These are phyloP conservation scores for Cydia splendana DNA, from an alignment of 1,140 invertebrate species.

Conservation along the genomic window DNA sequence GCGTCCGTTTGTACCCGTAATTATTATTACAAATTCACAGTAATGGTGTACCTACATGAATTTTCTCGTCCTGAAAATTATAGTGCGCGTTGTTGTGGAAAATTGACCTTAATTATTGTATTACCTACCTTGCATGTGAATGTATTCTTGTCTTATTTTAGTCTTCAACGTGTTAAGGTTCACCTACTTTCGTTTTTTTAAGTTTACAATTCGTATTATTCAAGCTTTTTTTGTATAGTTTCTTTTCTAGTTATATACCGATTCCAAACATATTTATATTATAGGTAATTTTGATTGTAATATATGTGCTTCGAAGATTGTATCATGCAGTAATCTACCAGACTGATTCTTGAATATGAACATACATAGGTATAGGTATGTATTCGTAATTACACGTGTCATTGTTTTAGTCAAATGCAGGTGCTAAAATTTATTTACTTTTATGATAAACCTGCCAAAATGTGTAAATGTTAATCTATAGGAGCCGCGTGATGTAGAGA, in stretches of 20 bases:
- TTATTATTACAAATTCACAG: constrained; percentile 28
- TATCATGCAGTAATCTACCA: no score
- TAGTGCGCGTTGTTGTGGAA: constrained; percentile 12
- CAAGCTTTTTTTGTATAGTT: no score
- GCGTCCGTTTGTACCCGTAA: constrained; percentile 5
- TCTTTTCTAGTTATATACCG: no score
- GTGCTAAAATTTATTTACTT: constrained; percentile 1
- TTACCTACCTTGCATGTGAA: neutral
- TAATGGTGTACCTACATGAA: constrained; percentile 12
- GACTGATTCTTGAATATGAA: neutral
- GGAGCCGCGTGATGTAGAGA: constrained; percentile 14
- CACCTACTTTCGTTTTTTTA: no score
- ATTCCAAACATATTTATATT: no score
- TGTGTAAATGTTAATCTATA: constrained; percentile 12
- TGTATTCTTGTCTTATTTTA: neutral
- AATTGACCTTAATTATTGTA: constrained; percentile 8
- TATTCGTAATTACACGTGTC: neutral
- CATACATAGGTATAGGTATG: no score
- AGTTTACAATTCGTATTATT: no score
- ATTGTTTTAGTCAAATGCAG: constrained; percentile 2
- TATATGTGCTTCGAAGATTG: no score
- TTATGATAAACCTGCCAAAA: constrained; percentile 18
- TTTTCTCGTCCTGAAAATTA: constrained; percentile 23
- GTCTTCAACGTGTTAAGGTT: no score
- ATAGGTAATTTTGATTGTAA: no score